These are phyloP conservation scores for Promerops cafer DNA, from an alignment of 2,113 vertebrate genomes.

Conservation along the genomic window DNA sequence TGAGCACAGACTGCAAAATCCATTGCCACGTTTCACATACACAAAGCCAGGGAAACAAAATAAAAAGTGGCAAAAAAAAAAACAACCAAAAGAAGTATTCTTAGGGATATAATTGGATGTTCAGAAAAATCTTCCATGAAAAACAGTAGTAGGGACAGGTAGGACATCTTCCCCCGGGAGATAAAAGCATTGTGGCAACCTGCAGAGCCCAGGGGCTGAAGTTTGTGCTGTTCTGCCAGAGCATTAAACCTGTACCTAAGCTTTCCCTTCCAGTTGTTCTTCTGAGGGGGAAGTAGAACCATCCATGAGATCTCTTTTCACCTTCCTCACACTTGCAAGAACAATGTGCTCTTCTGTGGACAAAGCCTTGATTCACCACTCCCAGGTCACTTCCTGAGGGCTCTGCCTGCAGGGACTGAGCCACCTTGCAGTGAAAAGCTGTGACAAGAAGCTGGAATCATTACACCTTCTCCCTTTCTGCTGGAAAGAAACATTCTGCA, in stretches of 20 bases:
- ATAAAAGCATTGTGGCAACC: neutral
- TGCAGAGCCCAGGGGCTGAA: neutral
- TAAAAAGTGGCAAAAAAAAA: neutral
- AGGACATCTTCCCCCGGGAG: neutral
- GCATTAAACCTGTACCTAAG: neutral
- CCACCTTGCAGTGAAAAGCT: neutral
- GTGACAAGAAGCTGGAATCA: neutral
- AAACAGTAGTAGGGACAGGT: neutral
- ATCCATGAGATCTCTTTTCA: neutral
- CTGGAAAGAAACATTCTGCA: neutral
- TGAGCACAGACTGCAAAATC: neutral
- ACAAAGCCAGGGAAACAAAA: neutral
- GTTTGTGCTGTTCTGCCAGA: neutral
- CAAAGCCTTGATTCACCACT: neutral
- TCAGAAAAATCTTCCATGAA: neutral
- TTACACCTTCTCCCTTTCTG: neutral
- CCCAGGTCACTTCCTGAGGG: fast-evolving
- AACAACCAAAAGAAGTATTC: neutral
- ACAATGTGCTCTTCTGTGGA: fast-evolving
- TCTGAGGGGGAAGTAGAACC: neutral
- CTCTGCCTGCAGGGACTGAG: neutral
- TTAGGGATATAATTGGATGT: neutral
- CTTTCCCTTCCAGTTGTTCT: neutral
- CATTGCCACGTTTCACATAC: neutral
- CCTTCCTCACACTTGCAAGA: neutral